These are phyloP conservation scores for Lamprologus callipterus DNA, from an alignment of 2,113 vertebrate species.

Conservation along the genomic window DNA sequence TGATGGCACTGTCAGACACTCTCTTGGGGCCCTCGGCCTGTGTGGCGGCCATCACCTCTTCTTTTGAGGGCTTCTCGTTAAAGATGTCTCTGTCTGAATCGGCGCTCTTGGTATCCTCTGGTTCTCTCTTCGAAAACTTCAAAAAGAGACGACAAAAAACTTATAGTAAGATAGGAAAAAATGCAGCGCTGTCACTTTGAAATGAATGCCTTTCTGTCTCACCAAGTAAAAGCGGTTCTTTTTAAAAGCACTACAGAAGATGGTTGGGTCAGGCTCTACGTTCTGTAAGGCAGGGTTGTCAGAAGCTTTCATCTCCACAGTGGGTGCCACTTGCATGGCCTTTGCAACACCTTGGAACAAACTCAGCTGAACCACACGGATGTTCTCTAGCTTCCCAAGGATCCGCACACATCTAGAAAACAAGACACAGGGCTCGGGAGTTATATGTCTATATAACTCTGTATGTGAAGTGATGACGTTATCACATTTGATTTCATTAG, in stretches of 20 bases:
- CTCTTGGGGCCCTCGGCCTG: slow-evolving; percentile 97
- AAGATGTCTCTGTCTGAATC: slow-evolving; percentile 98
- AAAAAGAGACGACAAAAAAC: neutral
- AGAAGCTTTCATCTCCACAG: slow-evolving; percentile 96
- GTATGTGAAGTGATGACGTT: neutral
- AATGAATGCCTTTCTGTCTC: neutral
- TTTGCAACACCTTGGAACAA: slow-evolving; percentile 93
- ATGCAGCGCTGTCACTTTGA: neutral
- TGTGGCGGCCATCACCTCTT: slow-evolving; percentile 99
- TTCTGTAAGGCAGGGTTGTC: slow-evolving; percentile 93
- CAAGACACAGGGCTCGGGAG: neutral
- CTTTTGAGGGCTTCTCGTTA: slow-evolving; percentile 98
- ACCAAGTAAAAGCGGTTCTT: slow-evolving; percentile 99
- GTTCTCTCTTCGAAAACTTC: slow-evolving; percentile 94
- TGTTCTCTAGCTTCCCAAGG: slow-evolving; percentile 95
- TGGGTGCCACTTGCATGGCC: slow-evolving; percentile 81
- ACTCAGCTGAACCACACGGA: slow-evolving; percentile 86
- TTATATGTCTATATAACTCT: neutral
- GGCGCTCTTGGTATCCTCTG: slow-evolving; percentile 94
- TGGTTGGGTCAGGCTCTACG: slow-evolving; percentile 83
- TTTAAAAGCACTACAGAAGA: slow-evolving; percentile 95
- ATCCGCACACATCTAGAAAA: slow-evolving; percentile 86
- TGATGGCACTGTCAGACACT: slow-evolving; percentile 94
- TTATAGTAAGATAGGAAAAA: neutral
- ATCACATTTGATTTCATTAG: neutral